phyloP scores from a whole-genome alignment of 2,888 invertebrate genomes.

The Pollenia amentaria region DNA sequence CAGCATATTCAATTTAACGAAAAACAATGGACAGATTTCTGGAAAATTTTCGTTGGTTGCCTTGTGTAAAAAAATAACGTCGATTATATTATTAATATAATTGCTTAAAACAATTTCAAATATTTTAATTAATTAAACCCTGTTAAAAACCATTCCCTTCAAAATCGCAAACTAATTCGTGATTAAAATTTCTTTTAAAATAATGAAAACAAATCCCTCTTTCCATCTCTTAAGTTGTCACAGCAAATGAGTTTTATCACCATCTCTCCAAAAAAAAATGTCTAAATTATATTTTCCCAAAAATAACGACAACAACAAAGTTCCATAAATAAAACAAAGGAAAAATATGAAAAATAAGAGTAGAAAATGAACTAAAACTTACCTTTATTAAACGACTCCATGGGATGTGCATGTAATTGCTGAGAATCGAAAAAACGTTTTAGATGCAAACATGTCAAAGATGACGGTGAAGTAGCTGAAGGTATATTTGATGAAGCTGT shows the following conservation, averaged over 20 bases:
- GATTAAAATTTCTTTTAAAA: slow-evolving; percentile 27
- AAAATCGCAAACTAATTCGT: neutral
- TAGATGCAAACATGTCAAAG: slow-evolving; percentile 82
- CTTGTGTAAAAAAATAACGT: too few relatives aligned
- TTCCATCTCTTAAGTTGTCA: slow-evolving; percentile 19
- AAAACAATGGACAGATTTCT: too few relatives aligned
- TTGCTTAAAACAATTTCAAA: neutral
- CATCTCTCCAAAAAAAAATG: neutral
- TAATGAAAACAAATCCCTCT: neutral
- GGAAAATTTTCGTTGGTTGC: too few relatives aligned
- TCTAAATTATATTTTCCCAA: neutral
- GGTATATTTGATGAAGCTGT: slow-evolving; percentile 63
- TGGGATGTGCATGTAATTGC: slow-evolving; percentile 77
- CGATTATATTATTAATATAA: too few relatives aligned
- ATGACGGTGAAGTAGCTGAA: slow-evolving; percentile 73
- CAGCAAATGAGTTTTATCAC: slow-evolving; percentile 1
- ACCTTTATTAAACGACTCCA: slow-evolving; percentile 76
- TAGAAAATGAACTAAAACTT: slow-evolving; percentile 56
- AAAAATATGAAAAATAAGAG: slow-evolving; percentile 26
- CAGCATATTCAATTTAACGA: too few relatives aligned
- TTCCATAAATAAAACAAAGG: slow-evolving; percentile 29
- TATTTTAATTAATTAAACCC: slow-evolving; percentile 10
- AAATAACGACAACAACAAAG: neutral
- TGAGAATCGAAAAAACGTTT: slow-evolving; percentile 82
- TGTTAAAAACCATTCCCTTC: neutral